Evolutionary conservation across 2,797 vertebrate genomes (phyloP).

Genomic region (Avahi laniger): DNA sequence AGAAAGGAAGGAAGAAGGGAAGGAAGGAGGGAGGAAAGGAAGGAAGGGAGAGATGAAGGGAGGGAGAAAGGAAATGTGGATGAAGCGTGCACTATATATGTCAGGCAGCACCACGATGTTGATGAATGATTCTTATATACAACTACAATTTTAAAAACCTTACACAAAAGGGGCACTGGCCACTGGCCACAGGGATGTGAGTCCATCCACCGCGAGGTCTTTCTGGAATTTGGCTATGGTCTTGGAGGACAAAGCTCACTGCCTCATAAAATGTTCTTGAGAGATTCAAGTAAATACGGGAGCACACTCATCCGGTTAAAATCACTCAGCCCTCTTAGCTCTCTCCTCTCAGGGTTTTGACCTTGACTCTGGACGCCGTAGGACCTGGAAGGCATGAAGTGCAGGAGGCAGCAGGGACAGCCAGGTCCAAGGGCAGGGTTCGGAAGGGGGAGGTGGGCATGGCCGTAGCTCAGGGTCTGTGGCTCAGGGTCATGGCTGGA

Average conservation of each 20-base stretch:
- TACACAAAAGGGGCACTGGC: background rate
- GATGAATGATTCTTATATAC: background rate
- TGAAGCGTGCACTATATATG: background rate
- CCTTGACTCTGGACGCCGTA: background rate
- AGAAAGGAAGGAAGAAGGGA: background rate
- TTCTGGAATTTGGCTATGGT: background rate
- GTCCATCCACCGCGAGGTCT: background rate
- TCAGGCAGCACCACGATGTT: background rate
- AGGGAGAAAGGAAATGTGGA: too few relatives aligned
- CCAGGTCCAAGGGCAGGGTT: background rate
- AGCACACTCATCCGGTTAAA: background rate
- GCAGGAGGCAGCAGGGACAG: background rate
- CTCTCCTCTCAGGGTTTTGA: background rate
- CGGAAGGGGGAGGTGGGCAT: background rate
- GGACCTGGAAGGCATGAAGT: background rate
- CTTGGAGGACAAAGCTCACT: background rate
- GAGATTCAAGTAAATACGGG: background rate
- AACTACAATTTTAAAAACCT: background rate
- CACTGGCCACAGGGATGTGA: background rate
- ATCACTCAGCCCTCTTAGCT: background rate
- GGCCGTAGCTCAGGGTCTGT: background rate
- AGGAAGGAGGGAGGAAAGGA: background rate
- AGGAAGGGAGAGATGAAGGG: background rate
- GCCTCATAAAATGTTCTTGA: background rate
- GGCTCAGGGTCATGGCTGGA: background rate